Evolutionary conservation across 2,888 invertebrate genomes (phyloP), one percentile per base, ranked within the genome.

Genomic region (Lacanobia wlatinum): DNA sequence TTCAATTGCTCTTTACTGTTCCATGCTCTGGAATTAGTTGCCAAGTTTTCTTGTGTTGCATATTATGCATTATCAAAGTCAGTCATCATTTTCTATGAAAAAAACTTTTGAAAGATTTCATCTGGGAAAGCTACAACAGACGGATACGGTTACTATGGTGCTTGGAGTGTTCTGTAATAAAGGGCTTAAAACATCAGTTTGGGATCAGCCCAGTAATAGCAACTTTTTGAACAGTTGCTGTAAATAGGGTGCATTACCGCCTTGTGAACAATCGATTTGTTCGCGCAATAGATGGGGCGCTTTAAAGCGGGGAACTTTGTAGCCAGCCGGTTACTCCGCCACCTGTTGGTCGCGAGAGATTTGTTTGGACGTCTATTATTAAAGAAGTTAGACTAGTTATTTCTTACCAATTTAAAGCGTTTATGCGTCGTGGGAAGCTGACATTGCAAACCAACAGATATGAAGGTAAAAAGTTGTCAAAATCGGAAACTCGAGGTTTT

Each of bases 161-260:
- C 76, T 77, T 77, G 81, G 76, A 81, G 82, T 81, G 82, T 81
- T 78, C 82, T 78, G 78, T 77, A 81, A 63, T 43, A 63, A 68
- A 64, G 40, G 77, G 82, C 67, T 43, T 52, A 74, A 75, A 28
- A 73, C 7, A 14, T 71, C 14, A 46, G 40, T 78, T 48, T 56
- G 12, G 18, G 28, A 6, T 12, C 9, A 55, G 14, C 48, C 21
- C 8, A 34, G 28, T 55, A 43, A 12, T 14, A 16, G 1, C 5
- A 14, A 18, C 18, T 48, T 16, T 48, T 48, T 48, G 2, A 56
- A 38, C 18, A 48, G 28, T 38, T 46, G 21, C 43, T 9, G 14
- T 48, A 34, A 21, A 56, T 40, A 40, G 46, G 5, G 1, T 46
- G 78, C 58, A 34, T 4, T 43, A 43, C 18, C n/a, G 67, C 21